Conservation (phyloP, 1,140 invertebrate genomes). For the Hyles vespertilio region DNA sequence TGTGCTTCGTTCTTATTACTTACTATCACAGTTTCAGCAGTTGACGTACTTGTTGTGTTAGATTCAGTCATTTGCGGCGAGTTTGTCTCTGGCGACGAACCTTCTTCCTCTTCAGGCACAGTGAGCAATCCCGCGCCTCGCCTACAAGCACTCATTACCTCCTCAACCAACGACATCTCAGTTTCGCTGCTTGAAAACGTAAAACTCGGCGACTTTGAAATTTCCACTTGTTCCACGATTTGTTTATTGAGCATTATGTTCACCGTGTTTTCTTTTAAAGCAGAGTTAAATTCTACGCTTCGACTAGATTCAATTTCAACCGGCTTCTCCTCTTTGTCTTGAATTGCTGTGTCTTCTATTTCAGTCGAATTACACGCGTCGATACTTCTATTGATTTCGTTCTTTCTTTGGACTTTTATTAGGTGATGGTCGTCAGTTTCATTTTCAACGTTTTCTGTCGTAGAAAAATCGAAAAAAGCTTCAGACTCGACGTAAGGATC, state of each 20-base stretch:
- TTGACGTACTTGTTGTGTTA: constrained; percentile 80
- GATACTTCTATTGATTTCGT: constrained; percentile 70
- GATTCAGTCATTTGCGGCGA: constrained; percentile 78
- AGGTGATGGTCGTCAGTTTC: constrained; percentile 64
- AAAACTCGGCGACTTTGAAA: constrained; percentile 59
- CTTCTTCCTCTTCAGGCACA: constrained; percentile 80
- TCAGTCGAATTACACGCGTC: constrained; percentile 46
- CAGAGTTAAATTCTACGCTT: constrained; percentile 48
- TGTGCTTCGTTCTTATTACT: constrained; percentile 66
- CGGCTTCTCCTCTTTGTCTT: constrained; percentile 41
- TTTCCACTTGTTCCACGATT: constrained; percentile 31
- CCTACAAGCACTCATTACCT: constrained; percentile 64
- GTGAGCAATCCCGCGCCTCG: constrained; percentile 69
- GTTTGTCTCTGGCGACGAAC: constrained; percentile 65
- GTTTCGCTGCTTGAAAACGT: constrained; percentile 42
- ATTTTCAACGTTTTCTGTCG: constrained; percentile 62
- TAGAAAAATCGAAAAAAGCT: constrained; percentile 52
- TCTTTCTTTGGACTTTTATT: constrained; percentile 69
- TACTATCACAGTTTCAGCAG: constrained; percentile 78
- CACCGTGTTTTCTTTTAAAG: constrained; percentile 62
- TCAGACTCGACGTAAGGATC: constrained; percentile 65
- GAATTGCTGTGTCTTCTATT: constrained; percentile 28
- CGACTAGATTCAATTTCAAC: constrained; percentile 60
- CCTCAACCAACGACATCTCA: constrained; percentile 64
- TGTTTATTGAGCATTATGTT: constrained; percentile 56